A percentile compares a stretch with the other conserved stretches of the same genome.
Evolutionary conservation across 2,113 vertebrate genomes (phyloP).

Genomic region (Microcebus tavaratra): DNA sequence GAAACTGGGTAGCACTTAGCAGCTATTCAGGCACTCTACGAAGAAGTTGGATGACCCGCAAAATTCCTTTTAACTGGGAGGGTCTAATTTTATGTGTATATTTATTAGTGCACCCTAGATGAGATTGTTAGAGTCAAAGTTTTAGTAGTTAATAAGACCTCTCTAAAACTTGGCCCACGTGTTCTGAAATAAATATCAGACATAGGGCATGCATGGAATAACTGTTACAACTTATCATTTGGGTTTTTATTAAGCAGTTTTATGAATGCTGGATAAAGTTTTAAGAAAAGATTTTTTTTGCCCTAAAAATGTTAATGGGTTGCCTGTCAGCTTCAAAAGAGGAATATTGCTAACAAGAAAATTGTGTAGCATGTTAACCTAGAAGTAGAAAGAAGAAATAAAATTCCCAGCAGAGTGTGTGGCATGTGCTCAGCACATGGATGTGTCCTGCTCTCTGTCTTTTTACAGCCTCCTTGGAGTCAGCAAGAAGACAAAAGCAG

Average conservation of each 20-base stretch:
- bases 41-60: not conserved
- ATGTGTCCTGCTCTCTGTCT: not conserved
- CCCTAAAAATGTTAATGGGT: constrained; percentile 29
- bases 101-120: not conserved
- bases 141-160: not conserved
- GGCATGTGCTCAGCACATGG: not conserved
- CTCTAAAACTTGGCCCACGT: not conserved
- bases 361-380: not conserved
- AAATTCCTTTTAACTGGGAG: not conserved
- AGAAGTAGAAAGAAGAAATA: not conserved
- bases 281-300: constrained; percentile 23
- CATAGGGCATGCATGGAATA: not conserved
- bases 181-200: constrained; percentile 30
- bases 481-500: not conserved
- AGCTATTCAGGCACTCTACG: not conserved
- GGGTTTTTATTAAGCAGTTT: constrained; percentile 47
- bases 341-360: not conserved
- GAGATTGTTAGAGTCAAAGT: not conserved
- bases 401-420: not conserved
- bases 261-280: constrained; percentile 58
- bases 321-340: constrained; percentile 56
- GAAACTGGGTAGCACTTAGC: not conserved
- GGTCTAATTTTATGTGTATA: not conserved
- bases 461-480: not conserved
- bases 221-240: constrained; percentile 27